Base-by-base conservation (phyloP, 2,888 invertebrate species). In the Leptinotarsa tumamoca region DNA sequence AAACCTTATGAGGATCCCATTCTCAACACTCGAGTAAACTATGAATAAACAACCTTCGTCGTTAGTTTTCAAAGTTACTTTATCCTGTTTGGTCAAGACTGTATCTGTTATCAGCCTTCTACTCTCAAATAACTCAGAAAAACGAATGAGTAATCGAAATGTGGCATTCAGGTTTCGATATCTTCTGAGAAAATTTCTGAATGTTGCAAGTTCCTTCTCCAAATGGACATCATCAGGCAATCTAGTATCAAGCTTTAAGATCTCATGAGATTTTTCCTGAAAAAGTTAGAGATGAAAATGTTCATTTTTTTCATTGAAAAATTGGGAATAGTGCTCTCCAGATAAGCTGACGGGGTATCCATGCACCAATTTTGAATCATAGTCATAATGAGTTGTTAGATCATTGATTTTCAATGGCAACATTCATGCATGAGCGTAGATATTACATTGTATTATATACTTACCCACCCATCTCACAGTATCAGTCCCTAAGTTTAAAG, bases 201-300 rank as follows among this genome's bases (percentile, higher is more conserved):
- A 63, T 1, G 63, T 15, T 15, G 17, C n/a, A 63, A 63, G 17
- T n/a, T 63, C 63, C 33, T n/a, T 63, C n/a, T 63, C 33, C 13
- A 63, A 27, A 33, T 33, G 18, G n/a, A 2, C 27, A 43, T 52
- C 52, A 43, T 43, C 63, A 63, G 17, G 43, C 10, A 63, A 4
- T 5, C 33, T 33, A n/a, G 33, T 63, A 18, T 63, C 63, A 2
- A 63, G 33, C n/a, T 63, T 63, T 33, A 63, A n/a, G 27, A 63
- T 63, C 33, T 63, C 63, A 14, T 63, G 33, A 14, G n/a, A 43
- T 43, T 63, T 63, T 63, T 63, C 63, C 63, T 63, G 52, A n/a
- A 63, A 63, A 43, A 27, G 18, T 54, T 15, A 1, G 43, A 13
- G 10, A 43, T 43, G 33, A 33, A 13, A 10, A 43, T 43, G 2